phyloP scores from a whole-genome alignment of 2,888 invertebrate species.

The Phyllotreta cruciferae region DNA sequence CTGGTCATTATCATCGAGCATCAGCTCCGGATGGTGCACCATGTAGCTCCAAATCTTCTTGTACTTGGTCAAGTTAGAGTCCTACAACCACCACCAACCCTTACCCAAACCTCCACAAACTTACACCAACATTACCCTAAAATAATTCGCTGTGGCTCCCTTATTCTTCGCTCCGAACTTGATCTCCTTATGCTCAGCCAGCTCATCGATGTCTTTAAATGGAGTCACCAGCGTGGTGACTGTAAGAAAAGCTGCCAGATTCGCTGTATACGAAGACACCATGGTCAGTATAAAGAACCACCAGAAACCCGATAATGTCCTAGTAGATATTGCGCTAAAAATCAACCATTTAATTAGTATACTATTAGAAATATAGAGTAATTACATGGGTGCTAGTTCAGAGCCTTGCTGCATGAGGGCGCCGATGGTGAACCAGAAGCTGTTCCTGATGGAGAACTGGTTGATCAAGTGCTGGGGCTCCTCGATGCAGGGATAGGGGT shows the following conservation, averaged over 20 bases:
- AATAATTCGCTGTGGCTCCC: conserved; percentile 89
- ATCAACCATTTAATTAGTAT: conserved; percentile 7
- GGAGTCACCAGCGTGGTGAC: conserved; percentile 77
- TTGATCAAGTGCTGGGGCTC: conserved; percentile 85
- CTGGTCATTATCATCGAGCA: conserved; percentile 68
- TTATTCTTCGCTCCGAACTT: conserved; percentile 85
- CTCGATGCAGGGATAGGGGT: conserved; percentile 84
- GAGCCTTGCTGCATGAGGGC: conserved; percentile 87
- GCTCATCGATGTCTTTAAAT: conserved; percentile 81
- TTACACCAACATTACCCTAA: conserved; percentile 81
- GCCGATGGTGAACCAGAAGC: conserved; percentile 88
- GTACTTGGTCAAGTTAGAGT: conserved; percentile 79
- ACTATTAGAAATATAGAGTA: no score
- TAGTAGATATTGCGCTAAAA: conserved; percentile 81
- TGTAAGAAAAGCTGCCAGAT: conserved; percentile 88
- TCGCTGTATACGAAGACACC: conserved; percentile 88
- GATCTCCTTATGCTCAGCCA: conserved; percentile 81
- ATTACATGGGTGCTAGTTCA: conserved; percentile 85
- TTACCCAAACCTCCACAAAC: conserved; percentile 25
- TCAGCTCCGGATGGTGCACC: conserved; percentile 69
- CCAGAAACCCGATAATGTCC: conserved; percentile 87
- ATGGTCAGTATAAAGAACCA: conserved; percentile 91
- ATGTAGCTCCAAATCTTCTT: conserved; percentile 83
- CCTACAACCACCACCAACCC: conserved; percentile 61
- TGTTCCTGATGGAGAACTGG: conserved; percentile 82